Conservation (phyloP, 2,797 vertebrate species). For the Heliangelus exortis region DNA sequence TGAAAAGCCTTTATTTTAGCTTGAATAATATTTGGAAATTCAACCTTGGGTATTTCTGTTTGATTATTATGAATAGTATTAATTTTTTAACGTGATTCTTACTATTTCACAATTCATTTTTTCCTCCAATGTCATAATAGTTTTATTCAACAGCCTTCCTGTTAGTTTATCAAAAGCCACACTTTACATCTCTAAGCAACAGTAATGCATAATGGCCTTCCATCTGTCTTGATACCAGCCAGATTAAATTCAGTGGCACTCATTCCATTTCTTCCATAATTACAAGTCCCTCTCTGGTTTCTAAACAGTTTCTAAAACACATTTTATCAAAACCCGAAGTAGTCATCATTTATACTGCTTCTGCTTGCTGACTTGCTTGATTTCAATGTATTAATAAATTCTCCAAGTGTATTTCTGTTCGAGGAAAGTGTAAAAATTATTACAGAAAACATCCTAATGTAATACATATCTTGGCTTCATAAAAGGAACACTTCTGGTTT, state of each 20-base stretch:
- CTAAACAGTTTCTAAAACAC: neutral
- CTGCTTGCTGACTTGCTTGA: neutral
- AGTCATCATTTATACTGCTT: neutral
- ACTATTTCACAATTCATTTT: neutral
- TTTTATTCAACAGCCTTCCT: neutral
- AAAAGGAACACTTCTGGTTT: neutral
- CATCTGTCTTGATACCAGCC: neutral
- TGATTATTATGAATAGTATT: neutral
- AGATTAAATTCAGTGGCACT: neutral
- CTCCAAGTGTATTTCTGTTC: neutral
- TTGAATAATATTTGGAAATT: neutral
- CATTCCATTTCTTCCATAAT: constrained; percentile 1
- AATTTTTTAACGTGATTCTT: neutral
- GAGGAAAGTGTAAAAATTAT: neutral
- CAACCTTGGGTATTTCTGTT: neutral
- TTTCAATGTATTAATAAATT: constrained; percentile 1
- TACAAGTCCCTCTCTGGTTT: neutral
- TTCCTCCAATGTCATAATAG: neutral
- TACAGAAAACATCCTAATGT: neutral
- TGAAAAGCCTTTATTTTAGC: neutral
- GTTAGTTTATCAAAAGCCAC: neutral
- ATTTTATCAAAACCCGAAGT: neutral
- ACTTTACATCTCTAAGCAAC: neutral
- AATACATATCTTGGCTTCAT: neutral
- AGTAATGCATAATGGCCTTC: neutral